Percentiles rank a stretch among this genome's conserved stretches.
These are phyloP conservation scores for Tachystola acroxantha DNA, from an alignment of 2,888 invertebrate genomes.

Conservation along the genomic window DNA sequence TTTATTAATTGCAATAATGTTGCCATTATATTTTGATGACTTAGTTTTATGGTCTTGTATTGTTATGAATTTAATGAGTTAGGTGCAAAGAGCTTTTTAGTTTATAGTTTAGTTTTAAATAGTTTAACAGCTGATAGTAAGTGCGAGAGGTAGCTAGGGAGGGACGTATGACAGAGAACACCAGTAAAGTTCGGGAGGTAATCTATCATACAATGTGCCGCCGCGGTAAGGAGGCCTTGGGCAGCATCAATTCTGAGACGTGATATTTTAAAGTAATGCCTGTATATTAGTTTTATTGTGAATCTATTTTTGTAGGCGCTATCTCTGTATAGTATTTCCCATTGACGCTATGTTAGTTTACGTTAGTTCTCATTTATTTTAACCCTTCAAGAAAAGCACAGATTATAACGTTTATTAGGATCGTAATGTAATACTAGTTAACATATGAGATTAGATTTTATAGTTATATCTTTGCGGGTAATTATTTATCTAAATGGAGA, in stretches of 20 bases:
- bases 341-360: conserved; percentile 22
- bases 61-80: conserved; percentile 24
- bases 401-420: conserved; percentile 40
- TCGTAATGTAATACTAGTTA: conserved; percentile 43
- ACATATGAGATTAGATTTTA: conserved; percentile 66
- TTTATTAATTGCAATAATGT: conserved; percentile 31
- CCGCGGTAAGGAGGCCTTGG: conserved; percentile 16
- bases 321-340: conserved; percentile 33
- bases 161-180: background rate
- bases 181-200: background rate
- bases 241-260: conserved; percentile 49
- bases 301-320: conserved; percentile 41
- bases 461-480: conserved; percentile 62
- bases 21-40: conserved; percentile 38
- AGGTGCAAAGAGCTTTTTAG: conserved; percentile 21
- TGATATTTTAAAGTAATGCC: conserved; percentile 53
- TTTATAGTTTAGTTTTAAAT: conserved; percentile 15
- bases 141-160: background rate
- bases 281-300: conserved; percentile 33
- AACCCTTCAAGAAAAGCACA: conserved; percentile 39
- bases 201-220: background rate
- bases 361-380: conserved; percentile 22
- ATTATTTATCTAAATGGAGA: conserved; percentile 58
- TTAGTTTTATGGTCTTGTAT: conserved; percentile 10
- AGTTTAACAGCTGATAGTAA: conserved; percentile 8